Conservation (phyloP, 2,888 invertebrate species). For the Drosophila anomelani region DNA sequence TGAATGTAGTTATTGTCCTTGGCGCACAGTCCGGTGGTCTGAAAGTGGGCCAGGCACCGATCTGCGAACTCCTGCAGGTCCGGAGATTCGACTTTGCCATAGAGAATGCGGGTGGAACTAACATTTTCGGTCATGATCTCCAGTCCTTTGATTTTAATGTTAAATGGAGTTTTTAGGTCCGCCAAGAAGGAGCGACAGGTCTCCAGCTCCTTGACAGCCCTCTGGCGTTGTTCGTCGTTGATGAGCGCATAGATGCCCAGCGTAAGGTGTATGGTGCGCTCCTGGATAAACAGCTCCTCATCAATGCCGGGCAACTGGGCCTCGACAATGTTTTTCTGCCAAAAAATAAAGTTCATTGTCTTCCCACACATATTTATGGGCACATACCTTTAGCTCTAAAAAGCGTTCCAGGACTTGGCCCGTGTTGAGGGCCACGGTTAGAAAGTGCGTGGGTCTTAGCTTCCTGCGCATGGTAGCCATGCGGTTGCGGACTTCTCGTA, state of each 20-base stretch:
- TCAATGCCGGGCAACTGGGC: background rate
- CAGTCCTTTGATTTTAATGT: background rate
- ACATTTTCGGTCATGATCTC: background rate
- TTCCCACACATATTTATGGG: background rate
- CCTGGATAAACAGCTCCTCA: background rate
- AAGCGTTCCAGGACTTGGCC: background rate
- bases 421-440: background rate
- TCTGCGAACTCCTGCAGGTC: background rate
- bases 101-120: background rate
- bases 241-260: background rate
- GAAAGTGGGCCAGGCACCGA: conserved; percentile 1
- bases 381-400: background rate
- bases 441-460: background rate
- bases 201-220: background rate
- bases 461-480: background rate
- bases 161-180: background rate
- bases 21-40: conserved; percentile 1
- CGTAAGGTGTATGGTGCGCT: background rate
- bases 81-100: background rate
- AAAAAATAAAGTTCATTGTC: background rate
- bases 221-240: background rate
- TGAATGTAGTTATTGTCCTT: background rate
- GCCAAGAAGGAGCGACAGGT: background rate
- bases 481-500: background rate
- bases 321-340: background rate